These are phyloP conservation scores for Hemicrepidius hirtus DNA, from an alignment of 2,888 invertebrate species.

Conservation along the genomic window DNA sequence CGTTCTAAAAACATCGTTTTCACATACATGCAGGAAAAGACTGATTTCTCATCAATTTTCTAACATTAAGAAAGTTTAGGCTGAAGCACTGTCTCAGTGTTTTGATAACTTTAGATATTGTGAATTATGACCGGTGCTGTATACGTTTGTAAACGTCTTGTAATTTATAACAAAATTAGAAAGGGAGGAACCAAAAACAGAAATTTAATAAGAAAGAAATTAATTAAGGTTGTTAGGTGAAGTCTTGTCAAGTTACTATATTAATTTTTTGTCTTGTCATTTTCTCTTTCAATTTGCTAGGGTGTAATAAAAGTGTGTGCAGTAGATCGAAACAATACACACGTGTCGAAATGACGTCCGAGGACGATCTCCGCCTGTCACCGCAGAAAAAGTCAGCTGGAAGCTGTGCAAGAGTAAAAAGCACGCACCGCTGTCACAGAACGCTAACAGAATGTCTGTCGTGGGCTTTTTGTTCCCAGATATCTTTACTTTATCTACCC, in stretches of 20 bases:
- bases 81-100: too few species aligned
- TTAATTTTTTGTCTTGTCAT: constrained; percentile 22
- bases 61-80: too few species aligned
- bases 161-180: constrained; percentile 3
- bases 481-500: constrained; percentile 63
- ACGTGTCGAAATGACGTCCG: constrained; percentile 55
- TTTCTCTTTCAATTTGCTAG: constrained; percentile 32
- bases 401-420: constrained; percentile 57
- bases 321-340: constrained; percentile 58
- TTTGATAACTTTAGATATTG: too few species aligned
- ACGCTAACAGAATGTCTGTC: constrained; percentile 58
- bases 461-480: constrained; percentile 59
- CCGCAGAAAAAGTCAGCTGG: constrained; percentile 55
- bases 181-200: background rate
- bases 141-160: background rate
- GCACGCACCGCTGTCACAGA: constrained; percentile 58
- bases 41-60: too few species aligned
- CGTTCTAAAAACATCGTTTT: too few species aligned
- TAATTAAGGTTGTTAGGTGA: constrained; percentile 28
- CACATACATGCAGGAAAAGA: too few species aligned
- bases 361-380: constrained; percentile 54
- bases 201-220: constrained; percentile 19
- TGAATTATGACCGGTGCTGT: too few species aligned
- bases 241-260: constrained; percentile 10
- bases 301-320: constrained; percentile 48